Percentiles rank a stretch among this genome's conserved stretches.
Conservation (phyloP, 2,888 invertebrate species). For the Siphlonurus alternatus region DNA sequence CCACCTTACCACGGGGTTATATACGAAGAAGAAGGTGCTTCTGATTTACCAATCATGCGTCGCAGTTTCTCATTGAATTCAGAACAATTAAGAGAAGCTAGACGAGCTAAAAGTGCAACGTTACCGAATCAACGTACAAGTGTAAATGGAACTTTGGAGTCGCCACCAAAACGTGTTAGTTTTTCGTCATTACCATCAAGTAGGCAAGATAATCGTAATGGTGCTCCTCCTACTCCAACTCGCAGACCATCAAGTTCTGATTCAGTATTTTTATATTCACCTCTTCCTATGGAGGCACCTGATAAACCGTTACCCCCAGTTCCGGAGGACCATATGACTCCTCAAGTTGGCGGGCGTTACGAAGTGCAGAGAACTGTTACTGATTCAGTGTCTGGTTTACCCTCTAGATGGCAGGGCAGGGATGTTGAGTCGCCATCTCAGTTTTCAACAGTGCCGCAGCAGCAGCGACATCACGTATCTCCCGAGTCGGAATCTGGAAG, state of each 20-base stretch:
- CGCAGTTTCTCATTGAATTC: not conserved
- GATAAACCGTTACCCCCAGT: not conserved
- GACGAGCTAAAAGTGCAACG: not conserved
- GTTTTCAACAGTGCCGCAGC: too few relatives aligned
- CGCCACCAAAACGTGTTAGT: not conserved
- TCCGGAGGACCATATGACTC: too few relatives aligned
- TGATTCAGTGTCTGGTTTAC: not conserved
- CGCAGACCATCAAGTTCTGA: not conserved
- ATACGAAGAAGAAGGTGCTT: not conserved
- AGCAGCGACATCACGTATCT: not conserved
- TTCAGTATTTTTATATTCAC: not conserved
- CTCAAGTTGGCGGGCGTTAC: not conserved
- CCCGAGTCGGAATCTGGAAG: not conserved
- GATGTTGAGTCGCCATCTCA: not conserved
- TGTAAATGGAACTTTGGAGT: not conserved
- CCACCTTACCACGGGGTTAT: not conserved
- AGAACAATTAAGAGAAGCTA: not conserved
- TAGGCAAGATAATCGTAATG: not conserved
- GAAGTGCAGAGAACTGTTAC: not conserved
- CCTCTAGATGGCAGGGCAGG: not conserved
- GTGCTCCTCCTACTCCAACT: not conserved
- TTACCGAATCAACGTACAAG: not conserved
- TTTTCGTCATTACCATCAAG: not conserved
- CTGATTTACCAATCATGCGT: not conserved
- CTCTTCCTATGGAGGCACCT: not conserved